Evolutionary conservation across 2,113 vertebrate genomes (phyloP).

Genomic region (Australoheros scitulus): DNA sequence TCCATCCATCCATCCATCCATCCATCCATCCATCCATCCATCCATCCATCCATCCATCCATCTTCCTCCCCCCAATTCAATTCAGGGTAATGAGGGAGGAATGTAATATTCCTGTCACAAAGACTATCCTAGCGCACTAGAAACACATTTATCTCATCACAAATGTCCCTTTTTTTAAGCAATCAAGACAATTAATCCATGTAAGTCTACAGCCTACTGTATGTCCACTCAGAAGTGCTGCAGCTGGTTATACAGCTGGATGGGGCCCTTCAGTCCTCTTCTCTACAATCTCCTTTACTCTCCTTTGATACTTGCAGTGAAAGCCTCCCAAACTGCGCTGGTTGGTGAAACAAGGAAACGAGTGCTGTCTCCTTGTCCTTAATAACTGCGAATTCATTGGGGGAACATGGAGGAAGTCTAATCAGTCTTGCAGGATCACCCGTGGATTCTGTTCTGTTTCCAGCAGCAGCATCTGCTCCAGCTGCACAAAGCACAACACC

Average conservation of each 20-base stretch:
- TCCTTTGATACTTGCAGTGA: slow-evolving; percentile 6
- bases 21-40: too few relatives aligned
- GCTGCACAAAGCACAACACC: slow-evolving; percentile 48
- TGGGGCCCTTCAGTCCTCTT: slow-evolving; percentile 6
- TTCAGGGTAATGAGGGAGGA: too few relatives aligned
- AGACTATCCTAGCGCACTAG: background rate
- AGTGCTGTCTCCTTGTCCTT: slow-evolving; percentile 53
- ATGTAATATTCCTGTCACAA: background rate
- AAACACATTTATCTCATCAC: background rate
- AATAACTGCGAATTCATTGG: slow-evolving; percentile 74
- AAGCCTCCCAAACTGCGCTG: slow-evolving; percentile 28
- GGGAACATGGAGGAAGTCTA: slow-evolving; percentile 68
- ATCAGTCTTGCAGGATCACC: slow-evolving; percentile 72
- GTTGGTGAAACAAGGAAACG: slow-evolving; percentile 27
- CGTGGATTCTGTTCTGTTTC: slow-evolving; percentile 68
- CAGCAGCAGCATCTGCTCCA: slow-evolving; percentile 72
- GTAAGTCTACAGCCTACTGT: background rate
- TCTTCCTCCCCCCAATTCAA: too few relatives aligned
- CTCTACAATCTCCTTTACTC: background rate
- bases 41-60: too few relatives aligned
- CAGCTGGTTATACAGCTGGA: slow-evolving; percentile 25
- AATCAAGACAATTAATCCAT: background rate
- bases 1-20: too few relatives aligned
- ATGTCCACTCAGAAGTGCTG: background rate
- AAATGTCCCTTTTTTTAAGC: background rate